phyloP scores from a whole-genome alignment of 2,797 vertebrate genomes.

The Picus viridis region DNA sequence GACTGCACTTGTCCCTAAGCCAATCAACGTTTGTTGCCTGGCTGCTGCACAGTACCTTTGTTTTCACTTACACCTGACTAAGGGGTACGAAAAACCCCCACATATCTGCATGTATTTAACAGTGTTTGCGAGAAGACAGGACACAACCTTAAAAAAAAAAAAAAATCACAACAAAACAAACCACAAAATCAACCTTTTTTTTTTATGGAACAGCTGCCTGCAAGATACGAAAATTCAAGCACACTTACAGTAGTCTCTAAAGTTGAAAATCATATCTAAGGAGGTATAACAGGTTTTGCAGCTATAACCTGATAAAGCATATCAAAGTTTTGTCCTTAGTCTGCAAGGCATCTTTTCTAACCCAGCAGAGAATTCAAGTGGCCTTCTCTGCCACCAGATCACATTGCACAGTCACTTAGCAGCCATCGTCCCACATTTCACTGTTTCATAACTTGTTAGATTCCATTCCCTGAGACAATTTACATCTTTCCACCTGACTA shows the following conservation, averaged over 20 bases:
- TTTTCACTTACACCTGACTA: background rate
- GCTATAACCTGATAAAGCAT: background rate
- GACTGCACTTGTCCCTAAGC: background rate
- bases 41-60: background rate
- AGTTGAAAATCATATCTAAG: background rate
- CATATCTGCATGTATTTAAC: background rate
- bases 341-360: background rate
- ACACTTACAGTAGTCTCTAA: accelerated
- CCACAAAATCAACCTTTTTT: background rate
- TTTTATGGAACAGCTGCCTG: background rate
- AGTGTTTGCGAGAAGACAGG: background rate
- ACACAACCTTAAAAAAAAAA: background rate
- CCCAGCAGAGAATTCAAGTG: background rate
- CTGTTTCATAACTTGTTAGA: background rate
- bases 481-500: background rate
- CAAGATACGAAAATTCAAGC: background rate
- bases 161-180: background rate
- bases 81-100: background rate
- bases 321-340: background rate
- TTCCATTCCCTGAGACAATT: background rate
- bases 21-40: background rate
- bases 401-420: background rate
- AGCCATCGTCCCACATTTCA: background rate
- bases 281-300: background rate
- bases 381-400: background rate